Evolutionary conservation across 2,888 invertebrate genomes (phyloP).

Genomic region (Luperina nickerlii): DNA sequence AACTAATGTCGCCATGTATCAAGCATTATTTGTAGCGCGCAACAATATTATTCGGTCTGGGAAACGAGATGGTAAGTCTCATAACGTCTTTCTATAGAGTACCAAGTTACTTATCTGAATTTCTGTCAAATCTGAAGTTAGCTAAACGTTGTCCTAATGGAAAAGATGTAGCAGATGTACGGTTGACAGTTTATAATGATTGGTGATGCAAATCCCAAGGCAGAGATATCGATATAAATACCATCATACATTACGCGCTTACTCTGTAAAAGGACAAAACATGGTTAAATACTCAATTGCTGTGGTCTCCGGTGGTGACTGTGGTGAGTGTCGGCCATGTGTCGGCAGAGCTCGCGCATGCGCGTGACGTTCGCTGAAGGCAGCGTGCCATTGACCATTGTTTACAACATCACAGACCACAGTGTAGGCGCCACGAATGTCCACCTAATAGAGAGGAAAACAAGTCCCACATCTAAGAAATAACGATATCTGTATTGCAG

Average conservation of each 20-base stretch:
- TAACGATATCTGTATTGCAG: background rate
- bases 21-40: no score
- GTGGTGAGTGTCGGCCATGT: background rate
- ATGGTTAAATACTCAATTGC: background rate
- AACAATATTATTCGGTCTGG: background rate
- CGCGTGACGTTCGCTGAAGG: conserved; percentile 11
- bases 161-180: background rate
- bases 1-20: no score
- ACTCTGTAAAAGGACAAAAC: background rate
- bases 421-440: conserved; percentile 14
- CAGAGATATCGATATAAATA: background rate
- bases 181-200: background rate
- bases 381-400: conserved; percentile 6
- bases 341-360: background rate
- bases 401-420: background rate
- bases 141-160: background rate
- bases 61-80: background rate
- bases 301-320: background rate
- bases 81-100: background rate
- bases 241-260: background rate
- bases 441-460: conserved; percentile 5
- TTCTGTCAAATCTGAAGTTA: background rate
- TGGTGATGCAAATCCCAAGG: no score
- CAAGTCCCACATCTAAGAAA: conserved; percentile 7
- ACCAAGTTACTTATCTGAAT: background rate